phyloP scores from a whole-genome alignment of 1,140 invertebrate species.

The Melitaea cinxia region DNA sequence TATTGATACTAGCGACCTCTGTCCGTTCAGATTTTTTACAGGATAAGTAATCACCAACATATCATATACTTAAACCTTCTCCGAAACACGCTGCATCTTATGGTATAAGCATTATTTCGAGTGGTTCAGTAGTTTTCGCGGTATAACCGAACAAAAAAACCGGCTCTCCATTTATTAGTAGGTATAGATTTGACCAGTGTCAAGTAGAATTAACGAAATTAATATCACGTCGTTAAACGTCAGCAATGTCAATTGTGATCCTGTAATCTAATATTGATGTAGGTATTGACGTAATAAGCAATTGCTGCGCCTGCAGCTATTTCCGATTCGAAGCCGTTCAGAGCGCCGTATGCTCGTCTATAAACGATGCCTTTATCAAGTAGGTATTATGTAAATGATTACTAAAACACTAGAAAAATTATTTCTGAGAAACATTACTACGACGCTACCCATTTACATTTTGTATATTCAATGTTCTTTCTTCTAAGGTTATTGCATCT shows the following conservation, averaged over 20 bases:
- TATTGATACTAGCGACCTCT: no score
- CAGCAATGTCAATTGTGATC: conserved; percentile 17
- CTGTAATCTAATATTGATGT: conserved; percentile 45
- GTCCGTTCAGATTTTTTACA: no score
- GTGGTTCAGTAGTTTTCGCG: no score
- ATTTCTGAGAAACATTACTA: background rate
- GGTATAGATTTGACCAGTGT: background rate
- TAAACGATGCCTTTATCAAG: conserved; percentile 2
- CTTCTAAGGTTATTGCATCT: no score
- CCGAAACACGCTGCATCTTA: no score
- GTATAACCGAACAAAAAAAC: no score
- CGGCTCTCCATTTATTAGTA: no score
- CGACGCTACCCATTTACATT: background rate
- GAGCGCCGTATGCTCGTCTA: conserved; percentile 28
- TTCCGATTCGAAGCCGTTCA: conserved; percentile 46
- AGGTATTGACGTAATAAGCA: conserved; percentile 25
- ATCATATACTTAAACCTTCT: no score
- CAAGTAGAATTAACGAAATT: background rate
- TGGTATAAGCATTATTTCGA: no score
- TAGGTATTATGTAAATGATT: background rate
- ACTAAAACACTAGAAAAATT: background rate
- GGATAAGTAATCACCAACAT: no score
- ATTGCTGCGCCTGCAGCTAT: conserved; percentile 32
- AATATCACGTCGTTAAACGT: background rate
- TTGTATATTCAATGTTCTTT: background rate